Evolutionary conservation across 2,797 vertebrate genomes (phyloP), one percentile per base, ranked within the genome.

Genomic region (Xenentodon cancila): DNA sequence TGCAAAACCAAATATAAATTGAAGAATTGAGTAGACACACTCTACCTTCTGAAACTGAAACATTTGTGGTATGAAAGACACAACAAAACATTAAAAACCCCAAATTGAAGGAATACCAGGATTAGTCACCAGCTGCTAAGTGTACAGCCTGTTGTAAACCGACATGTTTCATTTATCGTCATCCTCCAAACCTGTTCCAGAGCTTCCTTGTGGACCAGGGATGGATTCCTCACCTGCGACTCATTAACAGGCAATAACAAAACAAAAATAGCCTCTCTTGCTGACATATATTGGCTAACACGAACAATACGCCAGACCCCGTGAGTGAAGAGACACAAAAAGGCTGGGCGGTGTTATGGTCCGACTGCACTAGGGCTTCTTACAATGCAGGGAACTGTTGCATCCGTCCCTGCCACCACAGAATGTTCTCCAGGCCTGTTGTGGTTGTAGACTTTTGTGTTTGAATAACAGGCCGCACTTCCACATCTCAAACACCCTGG

Each of bases 401-500:
- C 44, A 18, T 81, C 68, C 46, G 5, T 19, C 48, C 71, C 64
- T 61, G 13, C 47, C 20, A 49, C 61, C 71, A 30, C 72, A 70
- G 52, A 60, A 73, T 27, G 52, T 71, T 71, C 79, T 70, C 40
- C 43, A 22, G 62, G 70, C 27, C 76, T 59, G 19, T n/a, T 58
- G 57, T 59, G 64, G 47, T 79, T 65, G 63, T 73, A 68, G 64
- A 71, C 76, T 54, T 48, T 13, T 45, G 69, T 59, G 61, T 80
- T 73, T 73, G 71, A 85, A 73, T 30, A 49, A 59, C 19, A 53
- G 32, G 20, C 58, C 59, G 22, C 40, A 25, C 55, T 73, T 65
- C 17, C 46, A 48, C 63, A 53, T 70, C 34, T 64, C n/a, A 12
- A 17, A 45, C 61, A 27, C 70, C 64, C 49, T 50, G 12, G 13